These are phyloP conservation scores for Sycobia sp. DNA, from an alignment of 1,140 invertebrate species.

Conservation along the genomic window DNA sequence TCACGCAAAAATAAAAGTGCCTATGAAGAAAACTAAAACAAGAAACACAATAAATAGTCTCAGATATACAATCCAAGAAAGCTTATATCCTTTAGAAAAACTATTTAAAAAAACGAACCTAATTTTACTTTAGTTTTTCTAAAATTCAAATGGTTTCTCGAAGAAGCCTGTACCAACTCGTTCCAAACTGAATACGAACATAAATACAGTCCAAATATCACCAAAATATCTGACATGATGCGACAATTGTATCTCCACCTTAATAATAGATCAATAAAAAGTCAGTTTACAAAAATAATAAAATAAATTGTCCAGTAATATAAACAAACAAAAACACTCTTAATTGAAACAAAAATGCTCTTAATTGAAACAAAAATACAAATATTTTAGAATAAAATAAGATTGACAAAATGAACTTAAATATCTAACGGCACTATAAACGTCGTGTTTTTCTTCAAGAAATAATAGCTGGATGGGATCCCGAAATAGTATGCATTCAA, in stretches of 20 bases:
- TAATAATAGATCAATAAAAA: too few relatives aligned
- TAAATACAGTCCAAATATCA: background rate
- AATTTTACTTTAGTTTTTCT: background rate
- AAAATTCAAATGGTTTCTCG: background rate
- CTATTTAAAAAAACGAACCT: background rate
- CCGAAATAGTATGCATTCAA: constrained; percentile 36
- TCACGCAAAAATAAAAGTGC: too few relatives aligned
- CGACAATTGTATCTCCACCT: too few relatives aligned
- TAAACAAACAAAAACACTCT: background rate
- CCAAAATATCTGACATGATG: background rate
- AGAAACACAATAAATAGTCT: too few relatives aligned
- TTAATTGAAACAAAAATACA: background rate
- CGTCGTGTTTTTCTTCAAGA: constrained; percentile 14
- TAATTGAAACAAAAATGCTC: too few relatives aligned
- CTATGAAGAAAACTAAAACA: too few relatives aligned
- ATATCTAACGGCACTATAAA: constrained; percentile 27
- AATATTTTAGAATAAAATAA: background rate
- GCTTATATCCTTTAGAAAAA: too few relatives aligned
- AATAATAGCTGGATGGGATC: constrained; percentile 27
- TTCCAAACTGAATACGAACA: background rate
- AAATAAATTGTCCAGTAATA: background rate
- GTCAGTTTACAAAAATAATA: constrained; percentile 4
- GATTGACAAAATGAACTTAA: background rate
- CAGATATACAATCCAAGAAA: too few relatives aligned
- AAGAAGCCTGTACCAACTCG: background rate